Conservation (phyloP, 2,797 vertebrate species). For the Micrastur ruficollis region DNA sequence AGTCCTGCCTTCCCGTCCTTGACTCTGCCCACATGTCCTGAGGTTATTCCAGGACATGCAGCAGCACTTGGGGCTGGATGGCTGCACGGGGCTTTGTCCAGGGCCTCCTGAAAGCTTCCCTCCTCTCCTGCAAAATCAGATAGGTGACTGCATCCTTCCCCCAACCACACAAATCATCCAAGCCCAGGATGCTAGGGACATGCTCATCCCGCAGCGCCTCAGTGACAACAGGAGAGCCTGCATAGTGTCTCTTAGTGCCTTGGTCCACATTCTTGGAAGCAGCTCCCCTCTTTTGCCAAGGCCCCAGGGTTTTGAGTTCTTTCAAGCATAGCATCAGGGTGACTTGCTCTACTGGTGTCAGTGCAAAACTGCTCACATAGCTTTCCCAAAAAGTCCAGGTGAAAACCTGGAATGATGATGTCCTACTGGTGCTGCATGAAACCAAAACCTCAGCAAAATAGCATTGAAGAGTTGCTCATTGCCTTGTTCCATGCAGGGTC, state of each 20-base stretch:
- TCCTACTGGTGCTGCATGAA: neutral
- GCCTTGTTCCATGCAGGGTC: neutral
- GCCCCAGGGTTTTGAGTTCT: neutral
- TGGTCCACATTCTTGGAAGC: neutral
- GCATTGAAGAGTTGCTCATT: neutral
- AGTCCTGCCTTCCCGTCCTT: neutral
- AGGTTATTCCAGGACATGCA: neutral
- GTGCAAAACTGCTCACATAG: neutral
- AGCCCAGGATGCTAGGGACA: neutral
- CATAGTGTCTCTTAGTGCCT: accelerated
- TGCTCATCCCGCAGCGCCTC: neutral
- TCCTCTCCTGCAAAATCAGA: neutral
- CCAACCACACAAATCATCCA: neutral
- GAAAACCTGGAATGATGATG: neutral
- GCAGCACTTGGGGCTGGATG: neutral
- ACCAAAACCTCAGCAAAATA: neutral
- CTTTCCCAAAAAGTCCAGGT: neutral
- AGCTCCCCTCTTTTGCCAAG: neutral
- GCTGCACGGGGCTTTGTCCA: neutral
- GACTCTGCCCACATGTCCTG: neutral
- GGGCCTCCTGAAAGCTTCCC: neutral
- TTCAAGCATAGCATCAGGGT: neutral
- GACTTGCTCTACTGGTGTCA: neutral
- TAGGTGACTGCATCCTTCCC: neutral
- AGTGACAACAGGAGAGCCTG: neutral